Percentiles rank a stretch among this genome's conserved stretches.
Conservation (phyloP, 1,140 invertebrate species). For the Achatina immaculata region DNA sequence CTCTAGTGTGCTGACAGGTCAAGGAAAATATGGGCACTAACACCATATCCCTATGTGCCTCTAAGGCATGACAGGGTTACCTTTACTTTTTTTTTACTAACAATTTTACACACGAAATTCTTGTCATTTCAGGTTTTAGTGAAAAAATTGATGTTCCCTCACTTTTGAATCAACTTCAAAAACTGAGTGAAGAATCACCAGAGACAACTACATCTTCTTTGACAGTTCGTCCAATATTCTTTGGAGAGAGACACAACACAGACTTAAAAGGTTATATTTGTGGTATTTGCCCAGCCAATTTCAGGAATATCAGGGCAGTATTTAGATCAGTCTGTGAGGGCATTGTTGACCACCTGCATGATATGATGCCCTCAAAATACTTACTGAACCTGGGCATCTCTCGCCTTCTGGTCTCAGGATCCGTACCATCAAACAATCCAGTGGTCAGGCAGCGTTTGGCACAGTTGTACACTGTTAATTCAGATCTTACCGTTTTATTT, state of each 20-base stretch:
- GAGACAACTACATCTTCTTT: not conserved
- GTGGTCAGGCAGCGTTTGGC: slow-evolving; percentile 4
- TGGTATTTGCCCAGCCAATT: not conserved
- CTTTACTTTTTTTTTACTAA: too few species aligned
- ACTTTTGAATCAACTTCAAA: slow-evolving; percentile 3
- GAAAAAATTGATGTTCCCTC: not conserved
- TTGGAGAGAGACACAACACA: slow-evolving; percentile 24
- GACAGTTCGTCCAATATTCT: slow-evolving; percentile 6
- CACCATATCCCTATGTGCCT: too few species aligned
- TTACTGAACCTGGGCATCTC: not conserved
- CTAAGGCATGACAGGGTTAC: too few species aligned
- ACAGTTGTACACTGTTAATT: not conserved
- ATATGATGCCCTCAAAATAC: slow-evolving; percentile 15
- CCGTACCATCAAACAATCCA: slow-evolving; percentile 6
- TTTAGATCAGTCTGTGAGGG: slow-evolving; percentile 17
- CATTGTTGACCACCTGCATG: slow-evolving; percentile 19
- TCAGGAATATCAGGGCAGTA: not conserved
- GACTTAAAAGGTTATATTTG: not conserved
- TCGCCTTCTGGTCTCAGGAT: slow-evolving; percentile 9
- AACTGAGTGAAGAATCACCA: not conserved
- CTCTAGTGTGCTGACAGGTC: too few species aligned
- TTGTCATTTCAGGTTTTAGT: slow-evolving; percentile 10
- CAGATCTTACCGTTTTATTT: not conserved
- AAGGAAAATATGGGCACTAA: too few species aligned
- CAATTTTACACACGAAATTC: too few species aligned